phyloP scores from a whole-genome alignment of 1,140 invertebrate genomes.

The Anagrus nilaparvatae region DNA sequence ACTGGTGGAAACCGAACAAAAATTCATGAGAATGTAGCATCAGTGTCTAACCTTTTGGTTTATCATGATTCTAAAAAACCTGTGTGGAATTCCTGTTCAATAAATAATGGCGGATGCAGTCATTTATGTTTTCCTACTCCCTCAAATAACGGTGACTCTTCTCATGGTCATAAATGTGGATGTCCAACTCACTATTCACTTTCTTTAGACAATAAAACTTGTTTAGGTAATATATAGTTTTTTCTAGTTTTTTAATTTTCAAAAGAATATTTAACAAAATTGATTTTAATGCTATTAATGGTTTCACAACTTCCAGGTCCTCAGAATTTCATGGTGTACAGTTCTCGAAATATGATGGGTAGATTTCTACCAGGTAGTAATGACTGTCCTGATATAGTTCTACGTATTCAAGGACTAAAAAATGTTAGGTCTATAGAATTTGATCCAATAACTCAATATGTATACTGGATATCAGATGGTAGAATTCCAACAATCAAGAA shows the following conservation, averaged over 20 bases:
- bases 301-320: conserved; percentile 54
- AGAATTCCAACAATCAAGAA: conserved; percentile 64
- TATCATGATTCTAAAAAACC: conserved; percentile 59
- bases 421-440: conserved; percentile 75
- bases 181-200: conserved; percentile 80
- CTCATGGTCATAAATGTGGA: conserved; percentile 50
- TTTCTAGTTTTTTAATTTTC: background rate
- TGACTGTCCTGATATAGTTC: conserved; percentile 71
- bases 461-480: conserved; percentile 77
- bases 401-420: conserved; percentile 70
- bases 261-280: background rate
- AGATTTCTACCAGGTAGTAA: conserved; percentile 61
- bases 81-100: conserved; percentile 55
- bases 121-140: conserved; percentile 66
- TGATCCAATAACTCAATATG: conserved; percentile 64
- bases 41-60: conserved; percentile 66
- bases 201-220: conserved; percentile 61
- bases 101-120: conserved; percentile 64
- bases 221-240: conserved; percentile 46
- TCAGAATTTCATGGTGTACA: conserved; percentile 75
- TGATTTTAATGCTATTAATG: background rate
- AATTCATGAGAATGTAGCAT: conserved; percentile 59
- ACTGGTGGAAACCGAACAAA: conserved; percentile 53
- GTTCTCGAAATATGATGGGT: conserved; percentile 72
- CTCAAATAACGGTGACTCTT: conserved; percentile 24